These are phyloP conservation scores for Folsomia candida DNA, from an alignment of 2,888 invertebrate species.

Conservation along the genomic window DNA sequence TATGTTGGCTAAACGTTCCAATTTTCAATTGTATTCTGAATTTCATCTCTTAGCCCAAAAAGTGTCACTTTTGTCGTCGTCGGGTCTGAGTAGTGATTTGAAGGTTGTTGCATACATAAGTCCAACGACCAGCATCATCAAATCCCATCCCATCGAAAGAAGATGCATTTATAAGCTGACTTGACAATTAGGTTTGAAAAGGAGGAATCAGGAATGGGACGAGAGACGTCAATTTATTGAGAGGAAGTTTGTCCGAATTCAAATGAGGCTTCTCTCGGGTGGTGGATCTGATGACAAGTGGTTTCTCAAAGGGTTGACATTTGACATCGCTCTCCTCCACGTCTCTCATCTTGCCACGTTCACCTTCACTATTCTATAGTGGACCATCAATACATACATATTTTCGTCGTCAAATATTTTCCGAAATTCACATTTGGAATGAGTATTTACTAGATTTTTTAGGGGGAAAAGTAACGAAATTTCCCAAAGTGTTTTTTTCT, in stretches of 20 bases:
- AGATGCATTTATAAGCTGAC: not conserved
- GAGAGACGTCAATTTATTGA: not conserved
- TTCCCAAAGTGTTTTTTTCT: no score
- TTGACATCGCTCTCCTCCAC: not conserved
- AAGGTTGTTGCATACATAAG: no score
- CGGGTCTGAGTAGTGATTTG: not conserved
- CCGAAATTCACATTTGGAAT: no score
- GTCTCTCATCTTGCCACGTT: not conserved
- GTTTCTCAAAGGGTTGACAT: conserved; percentile 19
- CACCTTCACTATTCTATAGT: not conserved
- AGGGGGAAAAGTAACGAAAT: no score
- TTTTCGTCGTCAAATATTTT: not conserved
- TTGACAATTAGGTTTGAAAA: not conserved
- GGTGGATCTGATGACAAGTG: conserved; percentile 13
- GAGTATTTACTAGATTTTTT: no score
- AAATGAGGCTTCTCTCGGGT: not conserved
- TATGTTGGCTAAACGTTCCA: no score
- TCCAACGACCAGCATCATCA: no score
- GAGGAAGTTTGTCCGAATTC: not conserved
- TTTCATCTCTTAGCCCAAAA: not conserved
- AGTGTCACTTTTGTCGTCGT: not conserved
- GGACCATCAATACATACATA: not conserved
- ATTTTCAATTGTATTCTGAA: not conserved
- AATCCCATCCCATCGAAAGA: no score
- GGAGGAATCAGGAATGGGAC: not conserved